Evolutionary conservation across 2,797 vertebrate genomes (phyloP), one percentile per base, ranked within the genome.

Genomic region (Rhynchonycteris naso): DNA sequence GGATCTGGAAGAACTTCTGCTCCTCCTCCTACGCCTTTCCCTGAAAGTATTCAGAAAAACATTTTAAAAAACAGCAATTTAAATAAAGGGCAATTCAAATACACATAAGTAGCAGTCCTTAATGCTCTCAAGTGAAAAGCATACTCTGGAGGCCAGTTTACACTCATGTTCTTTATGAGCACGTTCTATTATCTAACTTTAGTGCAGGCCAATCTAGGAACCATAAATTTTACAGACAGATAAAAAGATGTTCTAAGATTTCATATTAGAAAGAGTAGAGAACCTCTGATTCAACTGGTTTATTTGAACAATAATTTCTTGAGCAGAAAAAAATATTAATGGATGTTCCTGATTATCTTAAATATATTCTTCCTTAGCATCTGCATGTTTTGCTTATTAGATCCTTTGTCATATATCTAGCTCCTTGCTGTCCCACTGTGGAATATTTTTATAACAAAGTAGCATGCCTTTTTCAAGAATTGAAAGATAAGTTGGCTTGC

Each of bases 21-120:
- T 99, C 97, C 98, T 99, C 97, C 98, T 99, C 97, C 98, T 99
- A 93, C 99, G 99, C 26, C 98, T 99, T 96, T 98, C 98, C 95
- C 99, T 99, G 91, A 7, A 95, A 94, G 78, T 93, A 43, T 43
- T 43, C 2, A 95, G 97, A 97, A 63, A 96, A 33, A 86, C 58
- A 91, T 35, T 96, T 89, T 65, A 38, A 79, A 95, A 81, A 78
- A 26, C 10, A 96, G 28, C 35, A 75, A 90, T 3, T 78, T 52
- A 91, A 94, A 86, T 35, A 76, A 95, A 85, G 10, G 1, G 4
- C 14, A 95, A 78, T 90, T 84, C 43, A 95, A 93, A 96, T 52
- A 82, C 1, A 82, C 9, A 95, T 96, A 80, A 79, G 15, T n/a
- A 72, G 65, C 26, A 19, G 16, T 85, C 12, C 18, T 63, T 54